Evolutionary conservation across 2,113 vertebrate species (phyloP), one percentile per base, ranked within the genome.

Genomic region (Ibidorhyncha struthersii): DNA sequence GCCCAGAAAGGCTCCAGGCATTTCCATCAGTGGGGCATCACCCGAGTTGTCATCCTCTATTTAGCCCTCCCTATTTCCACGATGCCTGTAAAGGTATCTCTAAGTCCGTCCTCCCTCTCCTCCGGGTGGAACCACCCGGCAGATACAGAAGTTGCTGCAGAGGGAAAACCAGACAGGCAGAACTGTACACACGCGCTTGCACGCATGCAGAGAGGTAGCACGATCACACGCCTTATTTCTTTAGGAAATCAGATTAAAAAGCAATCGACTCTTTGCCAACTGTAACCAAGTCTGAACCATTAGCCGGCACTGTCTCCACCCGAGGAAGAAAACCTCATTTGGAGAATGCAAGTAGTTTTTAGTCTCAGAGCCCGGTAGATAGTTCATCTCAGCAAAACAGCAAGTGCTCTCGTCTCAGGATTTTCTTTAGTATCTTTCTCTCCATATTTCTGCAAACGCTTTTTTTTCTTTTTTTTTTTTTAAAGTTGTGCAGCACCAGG

Each of bases 241-340:
- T 85, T 52, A 76, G 66, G 65, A 96, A 93, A 96, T 65, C 82
- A 80, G 70, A 95, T 86, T 79, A 80, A 82, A 93, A 89, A 82
- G 34, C 93, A 77, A 40, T 82, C 2, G 0, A 55, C 52, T 80
- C 30, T 80, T 65, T 85, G 63, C 93, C 82, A 81, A 11, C 58
- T 74, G 50, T 66, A 88, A 66, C 91, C 78, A 88, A 82, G 63
- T 26, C 74, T 92, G 82, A 93, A 66, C 71, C 55, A 82, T 88
- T 38, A 73, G 66, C 95, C 93, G 82, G 53, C 45, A 16, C 62
- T 32, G 34, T 19, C 40, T 76, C 78, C 22, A 87, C 30, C 41
- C 0, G 0, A 69, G 40, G 34, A 96, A 76, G 27, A 79, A 94
- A 95, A 82, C 70, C 29, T 94, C 73, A 47, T 83, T 80, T 83